Conservation (phyloP, 2,113 vertebrate genomes). For the Muntiacus reevesi region DNA sequence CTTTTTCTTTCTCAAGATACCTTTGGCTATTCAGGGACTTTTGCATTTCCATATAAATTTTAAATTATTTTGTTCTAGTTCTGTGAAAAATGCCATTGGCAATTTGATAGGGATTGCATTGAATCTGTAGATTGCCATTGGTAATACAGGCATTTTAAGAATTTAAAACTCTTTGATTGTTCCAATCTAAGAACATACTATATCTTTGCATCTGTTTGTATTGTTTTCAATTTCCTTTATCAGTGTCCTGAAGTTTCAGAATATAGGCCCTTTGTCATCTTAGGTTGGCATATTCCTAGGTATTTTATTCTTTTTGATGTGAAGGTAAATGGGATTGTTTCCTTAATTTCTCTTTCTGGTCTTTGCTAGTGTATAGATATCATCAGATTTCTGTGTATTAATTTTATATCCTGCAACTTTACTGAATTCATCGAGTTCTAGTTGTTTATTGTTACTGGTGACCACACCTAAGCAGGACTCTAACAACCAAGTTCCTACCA, state of each 20-base stretch:
- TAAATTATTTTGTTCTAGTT: neutral
- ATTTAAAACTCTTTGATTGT: neutral
- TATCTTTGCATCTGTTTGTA: neutral
- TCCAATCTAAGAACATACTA: neutral
- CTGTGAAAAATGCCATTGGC: neutral
- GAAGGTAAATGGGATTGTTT: neutral
- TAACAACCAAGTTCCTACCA: neutral
- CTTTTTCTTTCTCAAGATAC: neutral
- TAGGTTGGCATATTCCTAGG: neutral
- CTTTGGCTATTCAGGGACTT: neutral
- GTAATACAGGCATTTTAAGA: neutral
- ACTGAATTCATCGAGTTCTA: neutral
- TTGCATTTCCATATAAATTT: neutral
- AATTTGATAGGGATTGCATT: neutral
- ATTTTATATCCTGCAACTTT: neutral
- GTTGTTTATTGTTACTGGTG: neutral
- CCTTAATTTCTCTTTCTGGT: neutral
- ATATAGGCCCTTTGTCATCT: neutral
- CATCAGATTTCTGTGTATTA: neutral
- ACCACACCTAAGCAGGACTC: neutral
- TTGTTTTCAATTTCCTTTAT: neutral
- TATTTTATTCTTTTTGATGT: neutral
- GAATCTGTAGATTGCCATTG: neutral
- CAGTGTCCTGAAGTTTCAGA: neutral
- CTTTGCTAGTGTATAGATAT: neutral